phyloP scores from a whole-genome alignment of 1,140 invertebrate genomes.

The Leptopilina clavipes region DNA sequence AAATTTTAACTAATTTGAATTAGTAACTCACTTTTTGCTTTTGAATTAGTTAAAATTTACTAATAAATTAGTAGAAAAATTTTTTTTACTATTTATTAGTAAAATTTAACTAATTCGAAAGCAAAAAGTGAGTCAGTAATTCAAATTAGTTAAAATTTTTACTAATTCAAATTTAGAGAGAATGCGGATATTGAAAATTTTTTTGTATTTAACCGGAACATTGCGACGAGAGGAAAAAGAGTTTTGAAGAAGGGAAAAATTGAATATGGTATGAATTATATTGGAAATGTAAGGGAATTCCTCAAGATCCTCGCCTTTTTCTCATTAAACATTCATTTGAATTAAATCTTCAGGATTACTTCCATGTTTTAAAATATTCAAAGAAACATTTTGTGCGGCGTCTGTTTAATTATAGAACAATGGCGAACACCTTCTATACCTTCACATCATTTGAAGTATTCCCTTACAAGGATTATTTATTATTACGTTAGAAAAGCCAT shows the following conservation, averaged over 20 bases:
- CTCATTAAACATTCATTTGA: constrained; percentile 56
- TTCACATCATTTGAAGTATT: constrained; percentile 18
- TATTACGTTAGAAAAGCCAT: constrained; percentile 27
- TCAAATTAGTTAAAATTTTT: no score
- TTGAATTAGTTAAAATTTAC: no score
- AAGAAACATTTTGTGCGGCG: constrained; percentile 47
- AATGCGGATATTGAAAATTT: no score
- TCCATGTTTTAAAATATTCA: constrained; percentile 53
- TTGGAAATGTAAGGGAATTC: constrained; percentile 18
- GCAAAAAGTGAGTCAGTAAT: no score
- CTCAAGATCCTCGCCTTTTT: constrained; percentile 44
- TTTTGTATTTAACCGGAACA: constrained; percentile 40
- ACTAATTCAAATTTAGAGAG: no score
- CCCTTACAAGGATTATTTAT: constrained; percentile 12
- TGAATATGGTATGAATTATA: background rate
- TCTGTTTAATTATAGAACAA: constrained; percentile 55
- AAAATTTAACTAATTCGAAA: no score
- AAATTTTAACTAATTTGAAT: no score
- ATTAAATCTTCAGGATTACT: constrained; percentile 59
- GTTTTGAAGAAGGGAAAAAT: constrained; percentile 42
- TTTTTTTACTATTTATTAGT: no score
- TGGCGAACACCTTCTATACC: constrained; percentile 39
- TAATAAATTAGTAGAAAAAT: no score
- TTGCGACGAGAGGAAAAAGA: constrained; percentile 46
- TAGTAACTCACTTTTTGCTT: no score